A percentile compares a stretch with the other conserved stretches of the same genome.
These are phyloP conservation scores for Macheiramphus alcinus DNA, from an alignment of 2,113 vertebrate genomes.

Conservation along the genomic window DNA sequence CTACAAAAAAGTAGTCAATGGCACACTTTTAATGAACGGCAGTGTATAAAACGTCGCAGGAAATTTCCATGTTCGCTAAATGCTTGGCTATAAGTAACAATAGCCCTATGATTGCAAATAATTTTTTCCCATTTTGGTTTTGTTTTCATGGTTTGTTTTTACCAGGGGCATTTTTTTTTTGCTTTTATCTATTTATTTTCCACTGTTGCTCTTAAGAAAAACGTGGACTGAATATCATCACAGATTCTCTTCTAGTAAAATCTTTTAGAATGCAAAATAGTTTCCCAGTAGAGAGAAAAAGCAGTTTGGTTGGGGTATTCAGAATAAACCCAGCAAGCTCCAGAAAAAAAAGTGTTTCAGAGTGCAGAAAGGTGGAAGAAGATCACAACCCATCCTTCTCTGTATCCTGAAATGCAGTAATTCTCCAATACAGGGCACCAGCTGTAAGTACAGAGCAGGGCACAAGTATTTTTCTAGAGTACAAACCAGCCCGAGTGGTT, in stretches of 20 bases:
- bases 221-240: neutral
- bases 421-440: neutral
- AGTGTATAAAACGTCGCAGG: neutral
- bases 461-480: neutral
- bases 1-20: neutral
- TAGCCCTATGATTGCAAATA: neutral
- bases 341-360: neutral
- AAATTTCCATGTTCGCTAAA: neutral
- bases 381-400: neutral
- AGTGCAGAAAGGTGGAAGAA: neutral
- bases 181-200: constrained; percentile 22
- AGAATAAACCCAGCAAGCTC: neutral
- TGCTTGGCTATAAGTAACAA: neutral
- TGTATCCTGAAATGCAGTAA: neutral
- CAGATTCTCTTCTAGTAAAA: neutral
- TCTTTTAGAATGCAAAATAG: neutral
- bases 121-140: constrained; percentile 20
- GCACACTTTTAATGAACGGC: neutral
- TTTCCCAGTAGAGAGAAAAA: neutral
- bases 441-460: neutral
- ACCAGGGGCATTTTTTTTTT: neutral
- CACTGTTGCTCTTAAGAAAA: neutral
- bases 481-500: neutral
- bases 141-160: constrained; percentile 32
- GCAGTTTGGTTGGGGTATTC: neutral